Evolutionary conservation across 64 coral and sea anemone species (phyloP).

Genomic region (Catalaphyllia jardinei): DNA sequence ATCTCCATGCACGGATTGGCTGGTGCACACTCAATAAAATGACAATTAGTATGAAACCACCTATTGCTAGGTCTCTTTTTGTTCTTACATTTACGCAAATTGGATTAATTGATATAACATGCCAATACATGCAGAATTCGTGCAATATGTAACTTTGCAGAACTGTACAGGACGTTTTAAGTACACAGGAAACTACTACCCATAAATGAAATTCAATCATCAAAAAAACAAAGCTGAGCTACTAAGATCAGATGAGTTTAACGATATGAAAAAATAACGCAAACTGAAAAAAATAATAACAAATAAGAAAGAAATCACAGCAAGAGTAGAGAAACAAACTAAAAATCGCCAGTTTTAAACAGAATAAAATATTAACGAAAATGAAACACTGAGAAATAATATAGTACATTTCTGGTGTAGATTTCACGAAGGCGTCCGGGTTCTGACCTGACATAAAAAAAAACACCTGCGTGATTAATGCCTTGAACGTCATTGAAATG

Average conservation of each 20-base stretch:
- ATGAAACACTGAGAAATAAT: constrained; percentile 2
- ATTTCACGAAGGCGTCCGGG: too few species aligned
- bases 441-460: neutral
- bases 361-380: neutral
- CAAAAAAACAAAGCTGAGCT: neutral
- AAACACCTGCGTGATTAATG: neutral
- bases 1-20: neutral
- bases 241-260: neutral
- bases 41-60: neutral
- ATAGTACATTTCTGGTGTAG: neutral
- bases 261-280: neutral
- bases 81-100: neutral
- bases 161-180: neutral
- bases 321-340: neutral
- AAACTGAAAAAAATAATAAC: neutral
- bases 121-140: neutral
- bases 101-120: neutral
- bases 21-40: neutral
- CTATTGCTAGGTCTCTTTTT: neutral
- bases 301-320: neutral
- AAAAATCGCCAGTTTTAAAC: neutral
- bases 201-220: neutral
- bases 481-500: neutral
- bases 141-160: neutral
- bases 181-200: neutral